A percentile compares a stretch with the other conserved stretches of the same genome.
Evolutionary conservation across 2,888 invertebrate species (phyloP).

Genomic region (Amiota communis): DNA sequence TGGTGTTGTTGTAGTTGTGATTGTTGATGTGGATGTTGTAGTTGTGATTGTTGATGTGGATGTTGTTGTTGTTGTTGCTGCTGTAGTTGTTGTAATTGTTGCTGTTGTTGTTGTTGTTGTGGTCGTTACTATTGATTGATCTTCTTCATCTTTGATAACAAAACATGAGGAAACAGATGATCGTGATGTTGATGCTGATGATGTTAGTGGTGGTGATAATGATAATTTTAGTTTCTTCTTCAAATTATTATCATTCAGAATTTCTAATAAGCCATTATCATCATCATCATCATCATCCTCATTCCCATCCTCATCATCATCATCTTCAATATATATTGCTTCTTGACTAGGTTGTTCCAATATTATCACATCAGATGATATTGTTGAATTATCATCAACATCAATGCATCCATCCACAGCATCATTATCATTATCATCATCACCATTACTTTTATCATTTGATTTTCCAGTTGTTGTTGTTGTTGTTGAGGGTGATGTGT

Average conservation of each 20-base stretch:
- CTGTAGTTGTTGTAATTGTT: not conserved
- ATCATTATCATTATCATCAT: not conserved
- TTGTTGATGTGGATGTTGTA: slow-evolving; percentile 29
- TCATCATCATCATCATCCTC: slow-evolving; percentile 38
- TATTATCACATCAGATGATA: too few relatives aligned
- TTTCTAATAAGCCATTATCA: slow-evolving; percentile 6
- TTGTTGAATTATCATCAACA: too few relatives aligned
- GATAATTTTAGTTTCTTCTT: too few relatives aligned
- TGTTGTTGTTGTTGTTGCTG: slow-evolving; percentile 40
- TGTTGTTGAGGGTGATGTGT: not conserved
- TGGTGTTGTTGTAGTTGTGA: slow-evolving; percentile 4
- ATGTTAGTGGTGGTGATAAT: too few relatives aligned
- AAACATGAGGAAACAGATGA: too few relatives aligned
- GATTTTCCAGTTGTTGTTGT: not conserved
- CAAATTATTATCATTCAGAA: too few relatives aligned
- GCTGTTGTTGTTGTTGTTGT: too few relatives aligned
- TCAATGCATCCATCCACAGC: not conserved
- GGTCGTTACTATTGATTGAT: too few relatives aligned
- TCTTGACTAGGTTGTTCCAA: not conserved
- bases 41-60: slow-evolving; percentile 36
- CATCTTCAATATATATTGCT: slow-evolving; percentile 42
- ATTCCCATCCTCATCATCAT: slow-evolving; percentile 23
- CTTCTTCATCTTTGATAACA: too few relatives aligned
- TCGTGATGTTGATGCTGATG: too few relatives aligned
- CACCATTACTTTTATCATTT: slow-evolving; percentile 8